Evolutionary conservation across 2,888 invertebrate species (phyloP).

Genomic region (Hylaea fasciaria): DNA sequence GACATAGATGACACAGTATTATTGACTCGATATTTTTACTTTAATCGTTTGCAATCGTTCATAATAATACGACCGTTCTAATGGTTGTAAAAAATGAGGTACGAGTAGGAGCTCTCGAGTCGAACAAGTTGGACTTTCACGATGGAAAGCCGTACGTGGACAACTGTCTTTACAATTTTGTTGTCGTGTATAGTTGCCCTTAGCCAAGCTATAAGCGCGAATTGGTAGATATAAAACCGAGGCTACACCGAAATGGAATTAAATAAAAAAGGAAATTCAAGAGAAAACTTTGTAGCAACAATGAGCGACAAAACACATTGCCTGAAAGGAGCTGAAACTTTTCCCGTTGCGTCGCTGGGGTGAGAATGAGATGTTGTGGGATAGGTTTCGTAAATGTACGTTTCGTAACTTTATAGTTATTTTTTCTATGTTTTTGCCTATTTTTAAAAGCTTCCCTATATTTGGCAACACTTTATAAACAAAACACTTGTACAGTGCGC

Average conservation of each 20-base stretch:
- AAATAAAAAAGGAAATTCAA: conserved; percentile 68
- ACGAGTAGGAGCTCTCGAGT: no score
- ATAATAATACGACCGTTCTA: no score
- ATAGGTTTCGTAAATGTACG: conserved; percentile 15
- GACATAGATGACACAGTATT: no score
- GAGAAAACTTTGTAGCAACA: conserved; percentile 72
- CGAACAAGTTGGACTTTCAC: no score
- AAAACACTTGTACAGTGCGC: no score
- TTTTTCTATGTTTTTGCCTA: background rate
- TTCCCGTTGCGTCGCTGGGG: conserved; percentile 46
- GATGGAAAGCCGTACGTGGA: background rate
- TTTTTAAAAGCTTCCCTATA: no score
- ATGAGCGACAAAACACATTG: conserved; percentile 82
- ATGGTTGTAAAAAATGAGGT: no score
- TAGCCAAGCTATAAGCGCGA: conserved; percentile 11
- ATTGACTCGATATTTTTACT: no score
- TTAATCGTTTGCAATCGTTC: no score
- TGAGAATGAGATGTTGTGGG: conserved; percentile 12
- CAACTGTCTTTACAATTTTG: background rate
- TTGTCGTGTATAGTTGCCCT: conserved; percentile 27
- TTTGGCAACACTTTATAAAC: no score
- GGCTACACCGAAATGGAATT: conserved; percentile 75
- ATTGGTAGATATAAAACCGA: conserved; percentile 47
- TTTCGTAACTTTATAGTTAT: background rate
- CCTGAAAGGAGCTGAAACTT: conserved; percentile 50